Conservation (phyloP, 1,140 invertebrate genomes). For the Drosophila lacteicornis region DNA sequence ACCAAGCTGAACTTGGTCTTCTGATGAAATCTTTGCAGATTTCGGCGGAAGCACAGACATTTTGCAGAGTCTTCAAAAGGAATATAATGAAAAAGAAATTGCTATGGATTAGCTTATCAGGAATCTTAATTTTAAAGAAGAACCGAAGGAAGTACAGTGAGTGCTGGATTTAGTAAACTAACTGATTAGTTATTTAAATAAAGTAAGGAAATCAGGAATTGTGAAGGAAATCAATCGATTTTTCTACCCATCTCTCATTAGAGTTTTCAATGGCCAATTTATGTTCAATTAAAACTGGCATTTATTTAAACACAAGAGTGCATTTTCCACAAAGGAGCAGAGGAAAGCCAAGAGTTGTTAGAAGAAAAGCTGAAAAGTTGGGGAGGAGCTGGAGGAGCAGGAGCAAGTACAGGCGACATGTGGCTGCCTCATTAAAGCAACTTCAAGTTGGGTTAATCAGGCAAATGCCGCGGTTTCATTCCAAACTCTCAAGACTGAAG, state of each 20-base stretch:
- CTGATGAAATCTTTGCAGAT: neutral
- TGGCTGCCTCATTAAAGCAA: slow-evolving; percentile 76
- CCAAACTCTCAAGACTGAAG: slow-evolving; percentile 4
- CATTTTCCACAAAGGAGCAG: neutral
- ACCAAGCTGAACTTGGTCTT: neutral
- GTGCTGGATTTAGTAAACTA: too few species aligned
- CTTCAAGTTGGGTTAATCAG: slow-evolving; percentile 67
- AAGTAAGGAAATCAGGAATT: too few species aligned
- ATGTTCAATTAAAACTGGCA: neutral
- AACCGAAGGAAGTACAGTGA: too few species aligned
- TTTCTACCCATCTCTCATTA: neutral
- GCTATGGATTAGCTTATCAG: too few species aligned
- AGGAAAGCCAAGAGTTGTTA: neutral
- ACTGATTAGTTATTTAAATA: neutral
- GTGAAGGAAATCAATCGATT: neutral
- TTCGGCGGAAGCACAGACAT: neutral
- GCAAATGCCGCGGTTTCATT: slow-evolving; percentile 35
- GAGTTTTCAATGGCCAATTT: neutral
- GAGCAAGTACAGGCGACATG: slow-evolving; percentile 37
- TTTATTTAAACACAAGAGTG: neutral
- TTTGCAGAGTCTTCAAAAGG: neutral
- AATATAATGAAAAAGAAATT: slow-evolving; percentile 2
- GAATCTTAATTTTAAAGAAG: too few species aligned
- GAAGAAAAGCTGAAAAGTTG: slow-evolving; percentile 3
- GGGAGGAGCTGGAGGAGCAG: neutral